Evolutionary conservation across 2,113 vertebrate species (phyloP).

Genomic region (human): DNA sequence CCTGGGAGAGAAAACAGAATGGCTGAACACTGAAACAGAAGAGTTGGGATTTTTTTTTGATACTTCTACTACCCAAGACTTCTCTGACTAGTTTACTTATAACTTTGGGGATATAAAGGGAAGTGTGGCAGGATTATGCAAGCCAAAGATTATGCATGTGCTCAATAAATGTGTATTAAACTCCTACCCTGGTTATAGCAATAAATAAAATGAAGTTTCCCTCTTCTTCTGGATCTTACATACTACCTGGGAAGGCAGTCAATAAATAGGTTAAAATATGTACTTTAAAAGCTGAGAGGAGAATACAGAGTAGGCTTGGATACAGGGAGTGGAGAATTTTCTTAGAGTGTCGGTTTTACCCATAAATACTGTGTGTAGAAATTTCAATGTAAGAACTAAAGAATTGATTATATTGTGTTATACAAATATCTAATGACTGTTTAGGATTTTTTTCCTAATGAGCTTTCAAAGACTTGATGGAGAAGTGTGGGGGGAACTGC

Average conservation of each 20-base stretch:
- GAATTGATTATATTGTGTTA: background rate
- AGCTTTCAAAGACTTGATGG: conserved; percentile 8
- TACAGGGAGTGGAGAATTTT: background rate
- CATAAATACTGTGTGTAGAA: background rate
- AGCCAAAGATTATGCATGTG: background rate
- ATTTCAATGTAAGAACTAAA: conserved; percentile 40
- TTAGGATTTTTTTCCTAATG: background rate
- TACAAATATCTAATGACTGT: background rate
- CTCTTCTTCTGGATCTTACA: background rate
- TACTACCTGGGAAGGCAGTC: conserved; percentile 7
- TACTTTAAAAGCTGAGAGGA: background rate
- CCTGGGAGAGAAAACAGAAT: background rate
- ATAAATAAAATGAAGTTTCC: conserved; percentile 18
- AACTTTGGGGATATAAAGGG: background rate
- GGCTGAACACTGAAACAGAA: background rate
- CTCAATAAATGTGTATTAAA: conserved; percentile 27
- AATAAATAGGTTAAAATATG: conserved; percentile 34
- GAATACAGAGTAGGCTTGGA: background rate
- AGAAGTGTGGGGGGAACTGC: background rate
- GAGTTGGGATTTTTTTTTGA: background rate
- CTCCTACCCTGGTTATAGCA: background rate
- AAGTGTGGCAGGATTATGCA: background rate
- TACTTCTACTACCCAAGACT: background rate
- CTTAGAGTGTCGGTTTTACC: background rate
- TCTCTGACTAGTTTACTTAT: background rate